Percentiles rank a stretch among this genome's conserved stretches.
These are phyloP conservation scores for Arenaria interpres DNA, from an alignment of 2,113 vertebrate genomes.

Conservation along the genomic window DNA sequence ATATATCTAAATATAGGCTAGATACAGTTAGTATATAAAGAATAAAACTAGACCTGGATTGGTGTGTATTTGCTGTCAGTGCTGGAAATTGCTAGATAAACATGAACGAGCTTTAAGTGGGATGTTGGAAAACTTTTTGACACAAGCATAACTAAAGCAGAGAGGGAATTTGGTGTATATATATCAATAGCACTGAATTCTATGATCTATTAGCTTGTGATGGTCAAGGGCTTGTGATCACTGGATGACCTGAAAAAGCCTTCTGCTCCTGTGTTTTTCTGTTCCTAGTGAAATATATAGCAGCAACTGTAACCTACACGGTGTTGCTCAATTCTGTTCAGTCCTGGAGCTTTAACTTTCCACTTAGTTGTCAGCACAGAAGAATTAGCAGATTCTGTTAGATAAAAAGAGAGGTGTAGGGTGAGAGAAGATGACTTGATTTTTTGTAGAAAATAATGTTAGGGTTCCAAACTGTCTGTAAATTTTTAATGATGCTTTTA, in stretches of 20 bases:
- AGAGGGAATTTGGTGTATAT: not conserved
- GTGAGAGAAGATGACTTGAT: not conserved
- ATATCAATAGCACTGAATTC: not conserved
- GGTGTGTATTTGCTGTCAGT: not conserved
- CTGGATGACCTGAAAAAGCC: not conserved
- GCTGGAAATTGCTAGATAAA: not conserved
- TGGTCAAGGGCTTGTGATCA: not conserved
- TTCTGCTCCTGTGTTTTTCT: not conserved
- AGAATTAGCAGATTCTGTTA: not conserved
- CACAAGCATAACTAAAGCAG: not conserved
- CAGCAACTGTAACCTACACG: not conserved
- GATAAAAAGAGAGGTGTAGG: not conserved
- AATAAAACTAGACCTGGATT: not conserved
- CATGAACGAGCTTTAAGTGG: not conserved
- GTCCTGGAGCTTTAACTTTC: not conserved
- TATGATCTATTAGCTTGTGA: not conserved
- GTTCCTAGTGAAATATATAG: not conserved
- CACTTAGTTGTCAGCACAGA: not conserved
- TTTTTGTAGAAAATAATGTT: not conserved
- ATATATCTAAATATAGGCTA: not conserved
- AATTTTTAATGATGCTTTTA: slow-evolving; percentile 47
- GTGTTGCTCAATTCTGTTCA: not conserved
- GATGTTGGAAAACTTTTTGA: not conserved
- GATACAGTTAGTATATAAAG: not conserved
- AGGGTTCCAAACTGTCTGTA: not conserved